These are phyloP conservation scores for Gorsachius magnificus DNA, from an alignment of 2,797 vertebrate genomes.

Conservation along the genomic window DNA sequence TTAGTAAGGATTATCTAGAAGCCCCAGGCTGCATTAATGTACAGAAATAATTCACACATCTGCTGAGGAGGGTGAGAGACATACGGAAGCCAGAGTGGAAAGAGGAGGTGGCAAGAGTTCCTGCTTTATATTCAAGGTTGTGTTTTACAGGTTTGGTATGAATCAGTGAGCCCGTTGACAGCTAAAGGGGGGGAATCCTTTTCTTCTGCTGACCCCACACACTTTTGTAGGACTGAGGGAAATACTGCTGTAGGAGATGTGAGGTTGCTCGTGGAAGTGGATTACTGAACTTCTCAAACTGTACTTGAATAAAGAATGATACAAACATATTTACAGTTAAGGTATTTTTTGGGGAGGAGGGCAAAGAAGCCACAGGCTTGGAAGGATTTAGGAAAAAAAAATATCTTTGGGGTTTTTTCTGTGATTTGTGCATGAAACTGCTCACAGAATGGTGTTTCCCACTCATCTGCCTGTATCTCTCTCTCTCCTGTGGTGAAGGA, in stretches of 20 bases:
- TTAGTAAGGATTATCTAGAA: background rate
- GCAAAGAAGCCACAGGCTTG: background rate
- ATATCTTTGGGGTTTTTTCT: background rate
- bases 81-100: background rate
- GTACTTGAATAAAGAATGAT: background rate
- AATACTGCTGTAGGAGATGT: background rate
- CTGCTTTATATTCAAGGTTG: background rate
- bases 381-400: background rate
- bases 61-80: background rate
- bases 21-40: background rate
- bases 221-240: background rate
- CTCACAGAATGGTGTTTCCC: background rate
- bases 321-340: background rate
- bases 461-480: background rate
- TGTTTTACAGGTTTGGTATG: background rate
- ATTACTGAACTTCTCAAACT: background rate
- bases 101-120: background rate
- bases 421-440: background rate
- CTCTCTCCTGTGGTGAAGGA: slow-evolving; percentile 78
- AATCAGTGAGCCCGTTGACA: background rate
- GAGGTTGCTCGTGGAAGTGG: background rate
- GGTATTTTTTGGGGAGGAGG: background rate
- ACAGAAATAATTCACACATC: background rate
- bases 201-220: background rate
- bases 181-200: background rate